A percentile compares a stretch with the other conserved stretches of the same genome.
These are phyloP conservation scores for Drosophila barbarae DNA, from an alignment of 2,888 invertebrate species.

Conservation along the genomic window DNA sequence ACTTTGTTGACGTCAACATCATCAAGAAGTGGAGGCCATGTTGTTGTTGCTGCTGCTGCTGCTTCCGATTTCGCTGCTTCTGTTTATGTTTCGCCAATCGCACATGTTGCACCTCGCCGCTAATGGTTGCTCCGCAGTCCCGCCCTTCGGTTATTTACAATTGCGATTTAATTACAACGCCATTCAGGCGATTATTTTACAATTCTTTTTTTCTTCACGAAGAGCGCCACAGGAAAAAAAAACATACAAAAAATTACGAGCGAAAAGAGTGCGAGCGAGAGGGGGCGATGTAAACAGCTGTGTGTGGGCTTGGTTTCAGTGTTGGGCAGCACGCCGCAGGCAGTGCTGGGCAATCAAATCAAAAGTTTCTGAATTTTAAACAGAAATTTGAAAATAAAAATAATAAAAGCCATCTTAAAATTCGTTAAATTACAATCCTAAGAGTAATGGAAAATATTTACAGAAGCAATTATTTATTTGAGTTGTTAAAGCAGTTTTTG, in stretches of 20 bases:
- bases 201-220: slow-evolving; percentile 2
- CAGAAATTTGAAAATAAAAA: neutral
- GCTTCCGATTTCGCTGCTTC: slow-evolving; percentile 19
- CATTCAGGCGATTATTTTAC: slow-evolving; percentile 9
- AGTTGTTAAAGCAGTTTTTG: neutral
- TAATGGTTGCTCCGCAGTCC: neutral
- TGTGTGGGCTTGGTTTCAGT: slow-evolving; percentile 28
- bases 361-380: no score
- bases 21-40: slow-evolving; percentile 43
- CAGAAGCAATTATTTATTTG: neutral
- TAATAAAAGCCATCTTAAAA: neutral
- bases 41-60: slow-evolving; percentile 24
- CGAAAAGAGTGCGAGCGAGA: slow-evolving; percentile 31
- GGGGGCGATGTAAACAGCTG: slow-evolving; percentile 25
- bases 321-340: neutral
- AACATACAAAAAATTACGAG: slow-evolving; percentile 25
- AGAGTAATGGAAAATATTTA: no score
- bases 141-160: slow-evolving; percentile 4
- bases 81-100: slow-evolving; percentile 7
- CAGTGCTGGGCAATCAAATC: neutral
- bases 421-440: neutral
- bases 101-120: slow-evolving; percentile 21
- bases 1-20: slow-evolving; percentile 51
- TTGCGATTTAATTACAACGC: slow-evolving; percentile 14
- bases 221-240: slow-evolving; percentile 13